phyloP scores from a whole-genome alignment of 1,140 invertebrate species.

The Saxidomus purpurata region DNA sequence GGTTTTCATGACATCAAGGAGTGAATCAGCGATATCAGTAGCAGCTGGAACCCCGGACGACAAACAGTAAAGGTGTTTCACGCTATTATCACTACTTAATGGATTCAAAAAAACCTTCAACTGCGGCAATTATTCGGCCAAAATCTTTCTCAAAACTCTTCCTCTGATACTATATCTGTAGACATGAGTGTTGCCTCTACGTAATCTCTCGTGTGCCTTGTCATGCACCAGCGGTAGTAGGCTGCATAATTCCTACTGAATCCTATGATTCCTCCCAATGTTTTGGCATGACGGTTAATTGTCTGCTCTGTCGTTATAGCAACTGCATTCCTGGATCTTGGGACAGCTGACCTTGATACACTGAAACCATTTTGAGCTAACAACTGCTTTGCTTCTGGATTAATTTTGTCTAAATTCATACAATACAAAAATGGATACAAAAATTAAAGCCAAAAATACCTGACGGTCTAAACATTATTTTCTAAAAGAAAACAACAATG shows the following conservation, averaged over 20 bases:
- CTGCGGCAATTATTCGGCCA: background rate
- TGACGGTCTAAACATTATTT: no score
- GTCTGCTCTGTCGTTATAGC: conserved; percentile 60
- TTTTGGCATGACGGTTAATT: conserved; percentile 59
- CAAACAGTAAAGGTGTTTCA: background rate
- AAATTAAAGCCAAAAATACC: no score
- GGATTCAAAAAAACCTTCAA: background rate
- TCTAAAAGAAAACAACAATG: no score
- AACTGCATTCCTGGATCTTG: background rate
- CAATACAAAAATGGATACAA: no score
- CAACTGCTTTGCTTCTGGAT: conserved; percentile 20
- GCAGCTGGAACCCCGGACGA: background rate
- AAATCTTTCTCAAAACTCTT: background rate
- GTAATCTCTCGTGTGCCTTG: conserved; percentile 18
- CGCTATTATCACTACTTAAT: background rate
- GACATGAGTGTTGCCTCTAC: conserved; percentile 12
- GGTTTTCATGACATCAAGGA: background rate
- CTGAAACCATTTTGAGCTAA: conserved; percentile 6
- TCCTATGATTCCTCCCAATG: conserved; percentile 42
- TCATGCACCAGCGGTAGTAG: conserved; percentile 36
- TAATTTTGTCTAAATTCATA: background rate
- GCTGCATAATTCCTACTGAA: conserved; percentile 54
- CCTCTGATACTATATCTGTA: background rate
- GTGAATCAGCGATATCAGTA: background rate
- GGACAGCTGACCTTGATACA: conserved; percentile 16